phyloP scores from a whole-genome alignment of 2,888 invertebrate genomes.

The Mythimna loreyi region DNA sequence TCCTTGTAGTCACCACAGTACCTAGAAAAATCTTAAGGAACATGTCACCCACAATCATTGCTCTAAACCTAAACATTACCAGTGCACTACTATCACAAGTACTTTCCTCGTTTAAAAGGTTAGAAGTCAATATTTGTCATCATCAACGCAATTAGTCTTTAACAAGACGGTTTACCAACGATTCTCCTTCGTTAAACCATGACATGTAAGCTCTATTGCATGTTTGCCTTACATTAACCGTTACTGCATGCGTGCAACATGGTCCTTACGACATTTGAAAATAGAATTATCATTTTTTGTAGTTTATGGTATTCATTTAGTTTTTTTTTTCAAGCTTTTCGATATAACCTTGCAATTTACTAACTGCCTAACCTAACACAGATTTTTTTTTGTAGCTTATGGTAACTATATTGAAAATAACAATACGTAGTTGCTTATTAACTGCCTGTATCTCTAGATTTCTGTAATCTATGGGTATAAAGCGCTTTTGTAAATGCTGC shows the following conservation, averaged over 20 bases:
- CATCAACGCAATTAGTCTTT: constrained; percentile 56
- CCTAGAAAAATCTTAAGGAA: background rate
- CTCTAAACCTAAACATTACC: background rate
- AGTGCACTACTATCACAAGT: background rate
- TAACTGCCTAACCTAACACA: too few species aligned
- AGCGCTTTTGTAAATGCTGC: too few species aligned
- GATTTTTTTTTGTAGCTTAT: background rate
- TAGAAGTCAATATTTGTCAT: constrained; percentile 52
- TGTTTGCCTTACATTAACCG: constrained; percentile 28
- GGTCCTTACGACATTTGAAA: constrained; percentile 5
- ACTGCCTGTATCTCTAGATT: background rate
- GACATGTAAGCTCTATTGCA: constrained; percentile 36
- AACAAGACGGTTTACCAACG: constrained; percentile 45
- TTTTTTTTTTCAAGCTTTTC: background rate
- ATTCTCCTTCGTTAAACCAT: constrained; percentile 49
- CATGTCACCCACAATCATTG: background rate
- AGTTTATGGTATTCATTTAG: background rate
- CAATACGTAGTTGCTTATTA: too few species aligned
- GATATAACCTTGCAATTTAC: background rate
- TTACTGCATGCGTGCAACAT: background rate
- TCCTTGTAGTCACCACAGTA: too few species aligned
- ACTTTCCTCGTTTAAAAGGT: constrained; percentile 35
- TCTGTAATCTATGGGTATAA: too few species aligned
- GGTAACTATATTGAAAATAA: background rate
- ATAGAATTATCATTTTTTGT: background rate